Base-by-base conservation (phyloP, 2,113 vertebrate species). In the Sialia sialis region DNA sequence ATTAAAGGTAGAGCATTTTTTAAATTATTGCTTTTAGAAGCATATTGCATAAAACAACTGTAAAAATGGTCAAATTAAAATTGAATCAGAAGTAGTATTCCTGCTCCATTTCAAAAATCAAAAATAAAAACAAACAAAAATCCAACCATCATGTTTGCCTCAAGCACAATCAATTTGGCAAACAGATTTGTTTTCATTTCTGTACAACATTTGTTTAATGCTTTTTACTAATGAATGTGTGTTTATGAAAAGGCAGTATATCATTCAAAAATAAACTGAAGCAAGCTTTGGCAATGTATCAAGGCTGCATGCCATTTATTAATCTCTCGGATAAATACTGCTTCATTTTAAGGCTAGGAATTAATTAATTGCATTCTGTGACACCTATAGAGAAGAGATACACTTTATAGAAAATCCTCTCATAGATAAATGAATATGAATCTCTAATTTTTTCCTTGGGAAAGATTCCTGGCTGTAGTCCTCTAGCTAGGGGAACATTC, bases 351-450 rank as follows among this genome's bases (percentile, higher is more conserved):
- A 93, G 49, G 13, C 9, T 96, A 90, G 25, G 38, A 96, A 95
- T 96, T 93, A 95, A 95, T 97, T 96, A 94, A 96, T 95, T 97
- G 63, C 18, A 84, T 93, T 97, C 29, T 89, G 32, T 94, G 58
- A 68, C 83, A 94, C 95, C 77, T 95, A 90, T 60, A 73, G 82
- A 72, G 80, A 79, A 83, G 52, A 87, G 38, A 49, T 79, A 21
- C 29, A 27, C 10, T 94, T 96, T 81, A 89, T 16, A 90, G 79
- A 94, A 83, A 93, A 95, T 88, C 6, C 13, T 90, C 26, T 91
- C 59, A 81, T 13, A 91, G 68, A 89, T 68, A 96, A 95, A 97
- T 96, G 59, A 96, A 92, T 84, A 94, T 29, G 30, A 16, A 89
- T 67, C 22, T 78, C 5, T 97, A 89, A 94, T 94, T 95, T 89